Conservation (phyloP, 2,113 vertebrate genomes). For the Verasper variegatus region DNA sequence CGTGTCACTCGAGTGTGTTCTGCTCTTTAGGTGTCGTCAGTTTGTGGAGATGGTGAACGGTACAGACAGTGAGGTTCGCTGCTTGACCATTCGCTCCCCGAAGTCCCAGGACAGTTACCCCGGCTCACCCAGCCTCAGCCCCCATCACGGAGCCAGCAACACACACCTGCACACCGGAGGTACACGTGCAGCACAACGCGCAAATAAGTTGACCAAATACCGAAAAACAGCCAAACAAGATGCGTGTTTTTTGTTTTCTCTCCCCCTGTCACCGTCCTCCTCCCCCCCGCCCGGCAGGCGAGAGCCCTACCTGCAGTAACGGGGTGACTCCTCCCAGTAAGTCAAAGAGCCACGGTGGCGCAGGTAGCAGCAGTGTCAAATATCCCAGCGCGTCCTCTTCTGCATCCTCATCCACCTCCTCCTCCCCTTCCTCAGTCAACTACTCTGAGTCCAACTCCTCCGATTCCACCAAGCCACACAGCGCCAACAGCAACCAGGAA, state of each 20-base stretch:
- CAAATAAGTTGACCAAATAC: neutral
- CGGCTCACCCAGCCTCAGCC: conserved; percentile 91
- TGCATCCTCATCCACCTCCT: conserved; percentile 92
- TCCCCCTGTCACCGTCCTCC: neutral
- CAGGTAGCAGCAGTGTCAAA: conserved; percentile 82
- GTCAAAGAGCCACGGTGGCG: conserved; percentile 84
- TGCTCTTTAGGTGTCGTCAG: conserved; percentile 89
- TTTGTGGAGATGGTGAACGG: conserved; percentile 99
- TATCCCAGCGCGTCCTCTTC: conserved; percentile 93
- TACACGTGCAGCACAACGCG: conserved; percentile 49
- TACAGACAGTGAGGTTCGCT: conserved; percentile 96
- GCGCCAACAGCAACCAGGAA: conserved; percentile 96
- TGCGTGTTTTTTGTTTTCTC: neutral
- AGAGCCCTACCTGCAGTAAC: conserved; percentile 98
- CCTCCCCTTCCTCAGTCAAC: conserved; percentile 97
- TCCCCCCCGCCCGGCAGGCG: conserved; percentile 82
- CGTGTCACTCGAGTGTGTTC: neutral
- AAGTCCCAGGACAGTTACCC: conserved; percentile 97
- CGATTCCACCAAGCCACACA: conserved; percentile 97
- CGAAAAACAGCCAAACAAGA: neutral
- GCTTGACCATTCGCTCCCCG: conserved; percentile 91
- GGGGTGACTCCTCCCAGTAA: conserved; percentile 90
- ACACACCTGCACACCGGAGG: conserved; percentile 89
- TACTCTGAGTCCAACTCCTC: conserved; percentile 98
- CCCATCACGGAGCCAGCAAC: conserved; percentile 90